Evolutionary conservation across 2,113 vertebrate genomes (phyloP), one percentile per base, ranked within the genome.

Genomic region (Engraulis encrasicolus): DNA sequence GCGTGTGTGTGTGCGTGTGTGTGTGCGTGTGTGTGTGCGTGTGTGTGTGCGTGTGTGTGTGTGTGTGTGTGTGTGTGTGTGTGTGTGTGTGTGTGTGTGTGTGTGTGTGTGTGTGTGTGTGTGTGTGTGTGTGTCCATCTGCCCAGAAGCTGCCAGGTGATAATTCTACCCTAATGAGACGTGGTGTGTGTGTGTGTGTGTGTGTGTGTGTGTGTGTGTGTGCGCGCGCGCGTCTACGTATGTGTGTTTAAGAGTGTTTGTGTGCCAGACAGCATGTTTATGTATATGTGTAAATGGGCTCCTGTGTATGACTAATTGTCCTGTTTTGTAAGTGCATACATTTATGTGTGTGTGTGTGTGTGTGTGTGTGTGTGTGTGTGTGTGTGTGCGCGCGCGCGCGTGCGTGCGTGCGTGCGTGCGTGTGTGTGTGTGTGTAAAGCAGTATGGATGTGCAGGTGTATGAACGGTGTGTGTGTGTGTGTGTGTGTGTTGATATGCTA

Each of bases 151-250:
- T 86, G 86, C 79, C 88, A 82, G 89, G 89, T 89, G 92, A 89
- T 92, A 88, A 89, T 81, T 90, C 85, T 61, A 84, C 85, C 92
- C 93, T 95, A 95, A 95, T 94, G 93, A 95, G 94, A 93, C 11
- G 4, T 27, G 58, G 58, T 66, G 11, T 86, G 6, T 66, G 58
- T 66, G 23, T 66, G n/a, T 9, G n/a, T 27, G n/a, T 66, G 58
- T 66, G 58, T 66, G 58, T 66, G 58, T 89, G 66, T 50, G 82
- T 82, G 17, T 82, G 91, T 92, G 89, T 54, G 52, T 1, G 87
- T 89, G 66, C 40, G 82, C 80, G 11, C 80, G 91, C n/a, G n/a
- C n/a, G n/a, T 9, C 40, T 45, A 3, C 40, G 9, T 45, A 5
- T 3, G 40, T 45, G 40, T 45, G 40, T 45, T 45, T 5, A 3